These are phyloP conservation scores for Eremophila alpestris DNA, from an alignment of 2,797 vertebrate species.

Conservation along the genomic window DNA sequence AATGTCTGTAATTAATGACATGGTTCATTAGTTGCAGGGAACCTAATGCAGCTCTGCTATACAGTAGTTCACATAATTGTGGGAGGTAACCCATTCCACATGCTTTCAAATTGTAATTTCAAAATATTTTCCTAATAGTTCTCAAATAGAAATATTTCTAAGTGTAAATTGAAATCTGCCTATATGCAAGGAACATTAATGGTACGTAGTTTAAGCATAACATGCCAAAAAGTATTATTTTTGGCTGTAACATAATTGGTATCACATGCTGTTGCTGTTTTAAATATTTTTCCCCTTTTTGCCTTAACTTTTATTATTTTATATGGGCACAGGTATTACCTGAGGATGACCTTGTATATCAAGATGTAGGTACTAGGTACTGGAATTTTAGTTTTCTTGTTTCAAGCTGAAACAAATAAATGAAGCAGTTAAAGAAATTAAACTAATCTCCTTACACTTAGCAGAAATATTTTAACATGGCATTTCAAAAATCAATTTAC, in stretches of 20 bases:
- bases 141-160: constrained; percentile 63
- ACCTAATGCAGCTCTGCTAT: constrained; percentile 46
- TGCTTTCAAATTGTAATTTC: constrained; percentile 59
- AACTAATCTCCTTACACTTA: background rate
- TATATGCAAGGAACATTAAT: constrained; percentile 43
- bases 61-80: constrained; percentile 70
- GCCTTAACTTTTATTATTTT: background rate
- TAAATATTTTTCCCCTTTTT: background rate
- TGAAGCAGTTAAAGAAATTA: background rate
- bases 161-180: constrained; percentile 53
- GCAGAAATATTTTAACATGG: background rate
- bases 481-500: background rate
- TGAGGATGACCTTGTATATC: background rate
- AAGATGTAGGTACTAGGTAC: background rate
- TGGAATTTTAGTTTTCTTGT: background rate
- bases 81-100: constrained; percentile 74
- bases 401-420: background rate
- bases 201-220: constrained; percentile 3
- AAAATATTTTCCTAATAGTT: constrained; percentile 67
- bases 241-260: constrained; percentile 51
- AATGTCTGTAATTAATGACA: constrained; percentile 80
- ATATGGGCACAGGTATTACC: background rate
- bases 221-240: constrained; percentile 39
- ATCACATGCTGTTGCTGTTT: constrained; percentile 39
- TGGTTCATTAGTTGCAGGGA: constrained; percentile 72